Evolutionary conservation across 2,113 vertebrate genomes (phyloP).

Genomic region (Corythaixoides concolor): DNA sequence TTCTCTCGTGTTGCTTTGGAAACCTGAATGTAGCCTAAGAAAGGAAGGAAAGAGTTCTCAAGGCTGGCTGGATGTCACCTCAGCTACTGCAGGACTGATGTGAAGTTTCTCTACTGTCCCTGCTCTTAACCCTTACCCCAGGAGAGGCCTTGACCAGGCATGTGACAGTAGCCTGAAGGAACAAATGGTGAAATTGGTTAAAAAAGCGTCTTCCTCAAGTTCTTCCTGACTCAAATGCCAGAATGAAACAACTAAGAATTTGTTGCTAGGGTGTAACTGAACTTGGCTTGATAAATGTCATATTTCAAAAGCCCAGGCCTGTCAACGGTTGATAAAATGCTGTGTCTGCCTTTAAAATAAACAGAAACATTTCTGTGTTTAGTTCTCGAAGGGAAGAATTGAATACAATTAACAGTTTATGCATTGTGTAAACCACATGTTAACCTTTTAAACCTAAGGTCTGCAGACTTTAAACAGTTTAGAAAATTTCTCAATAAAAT

Average conservation of each 20-base stretch:
- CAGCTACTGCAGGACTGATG: neutral
- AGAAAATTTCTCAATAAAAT: neutral
- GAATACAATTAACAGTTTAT: constrained; percentile 30
- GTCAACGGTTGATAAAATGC: neutral
- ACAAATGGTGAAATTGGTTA: neutral
- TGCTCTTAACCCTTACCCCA: neutral
- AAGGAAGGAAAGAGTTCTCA: neutral
- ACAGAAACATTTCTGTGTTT: constrained; percentile 19
- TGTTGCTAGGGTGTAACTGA: neutral
- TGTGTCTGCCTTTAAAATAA: constrained; percentile 44
- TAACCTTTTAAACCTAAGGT: constrained; percentile 35
- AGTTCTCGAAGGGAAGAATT: constrained; percentile 9
- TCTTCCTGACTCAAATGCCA: neutral
- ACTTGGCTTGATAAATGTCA: neutral
- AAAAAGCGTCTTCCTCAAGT: neutral
- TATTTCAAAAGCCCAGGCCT: neutral
- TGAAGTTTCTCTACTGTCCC: neutral
- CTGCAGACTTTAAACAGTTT: constrained; percentile 24
- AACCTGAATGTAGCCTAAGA: neutral
- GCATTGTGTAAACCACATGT: constrained; percentile 10
- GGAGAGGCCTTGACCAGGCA: neutral
- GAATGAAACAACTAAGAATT: neutral
- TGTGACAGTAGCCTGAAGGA: neutral
- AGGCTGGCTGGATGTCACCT: neutral
- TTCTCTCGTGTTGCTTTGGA: neutral